Evolutionary conservation across 2,797 vertebrate genomes (phyloP).

Genomic region (Acipenser ruthenus): DNA sequence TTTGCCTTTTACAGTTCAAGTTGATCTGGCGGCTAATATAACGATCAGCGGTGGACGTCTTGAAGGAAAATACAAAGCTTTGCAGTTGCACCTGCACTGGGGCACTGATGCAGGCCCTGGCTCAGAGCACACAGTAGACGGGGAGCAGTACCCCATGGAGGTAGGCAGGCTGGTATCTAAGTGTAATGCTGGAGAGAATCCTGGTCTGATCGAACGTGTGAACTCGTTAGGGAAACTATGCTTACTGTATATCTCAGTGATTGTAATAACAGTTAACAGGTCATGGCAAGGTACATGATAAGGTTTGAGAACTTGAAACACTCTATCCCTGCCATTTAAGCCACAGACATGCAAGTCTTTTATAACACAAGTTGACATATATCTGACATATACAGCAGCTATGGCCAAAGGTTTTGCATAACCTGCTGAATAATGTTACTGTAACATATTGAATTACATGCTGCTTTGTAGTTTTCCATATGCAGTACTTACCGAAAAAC

Average conservation of each 20-base stretch:
- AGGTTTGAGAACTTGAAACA: background rate
- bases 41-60: conserved; percentile 61
- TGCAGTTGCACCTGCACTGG: conserved; percentile 87
- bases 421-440: no score
- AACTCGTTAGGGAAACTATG: background rate
- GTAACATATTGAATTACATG: no score
- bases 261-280: background rate
- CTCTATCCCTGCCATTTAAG: no score
- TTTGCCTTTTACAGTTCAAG: conserved; percentile 53
- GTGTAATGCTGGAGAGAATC: no score
- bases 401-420: no score
- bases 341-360: background rate
- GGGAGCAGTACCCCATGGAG: conserved; percentile 83
- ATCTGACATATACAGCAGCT: background rate
- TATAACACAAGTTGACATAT: background rate
- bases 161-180: conserved; percentile 39
- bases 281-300: background rate
- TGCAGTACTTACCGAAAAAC: no score
- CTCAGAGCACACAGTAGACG: conserved; percentile 85
- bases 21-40: conserved; percentile 33
- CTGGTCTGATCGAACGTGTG: background rate
- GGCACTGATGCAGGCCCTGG: conserved; percentile 50
- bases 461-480: no score
- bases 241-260: background rate
- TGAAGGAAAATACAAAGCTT: conserved; percentile 52